phyloP scores from a whole-genome alignment of 2,797 vertebrate species.

The Apogon talboti region DNA sequence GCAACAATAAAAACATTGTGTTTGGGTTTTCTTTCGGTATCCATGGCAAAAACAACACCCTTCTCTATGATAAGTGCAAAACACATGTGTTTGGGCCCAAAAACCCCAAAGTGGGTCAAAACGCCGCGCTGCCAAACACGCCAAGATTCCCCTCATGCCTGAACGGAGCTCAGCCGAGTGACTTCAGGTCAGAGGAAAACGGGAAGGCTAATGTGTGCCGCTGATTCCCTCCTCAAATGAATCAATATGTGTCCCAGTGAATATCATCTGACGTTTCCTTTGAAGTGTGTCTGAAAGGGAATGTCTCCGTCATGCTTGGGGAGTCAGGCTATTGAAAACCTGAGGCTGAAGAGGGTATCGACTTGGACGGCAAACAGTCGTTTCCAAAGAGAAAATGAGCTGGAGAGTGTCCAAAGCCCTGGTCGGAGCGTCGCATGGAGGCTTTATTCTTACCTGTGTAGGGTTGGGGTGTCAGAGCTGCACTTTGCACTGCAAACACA shows the following conservation, averaged over 20 bases:
- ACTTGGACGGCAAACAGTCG: constrained; percentile 46
- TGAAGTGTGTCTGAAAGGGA: constrained; percentile 49
- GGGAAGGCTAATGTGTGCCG: neutral
- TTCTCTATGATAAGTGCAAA: constrained; percentile 6
- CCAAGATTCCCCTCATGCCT: constrained; percentile 24
- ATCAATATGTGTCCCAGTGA: constrained; percentile 45
- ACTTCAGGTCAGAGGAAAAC: constrained; percentile 15
- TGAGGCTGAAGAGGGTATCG: constrained; percentile 20
- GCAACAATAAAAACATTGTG: constrained; percentile 38
- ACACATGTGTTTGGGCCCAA: constrained; percentile 4
- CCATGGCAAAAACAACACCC: constrained; percentile 46
- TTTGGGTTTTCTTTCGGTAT: constrained; percentile 38
- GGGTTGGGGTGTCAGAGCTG: constrained; percentile 15
- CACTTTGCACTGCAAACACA: constrained; percentile 42
- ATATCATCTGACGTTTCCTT: constrained; percentile 56
- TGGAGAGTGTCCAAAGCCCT: constrained; percentile 41
- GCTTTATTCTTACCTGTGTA: constrained; percentile 14
- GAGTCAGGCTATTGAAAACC: constrained; percentile 47
- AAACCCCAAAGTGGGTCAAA: constrained; percentile 37
- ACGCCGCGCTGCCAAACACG: constrained; percentile 19
- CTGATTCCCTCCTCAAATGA: constrained; percentile 23
- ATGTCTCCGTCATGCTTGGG: constrained; percentile 37
- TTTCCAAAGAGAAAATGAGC: constrained; percentile 39
- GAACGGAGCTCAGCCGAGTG: neutral
- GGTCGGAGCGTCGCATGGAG: constrained; percentile 20